Conservation (phyloP, 37 sponge, comb jelly and placozoan genomes). For the Agelas oroides region DNA sequence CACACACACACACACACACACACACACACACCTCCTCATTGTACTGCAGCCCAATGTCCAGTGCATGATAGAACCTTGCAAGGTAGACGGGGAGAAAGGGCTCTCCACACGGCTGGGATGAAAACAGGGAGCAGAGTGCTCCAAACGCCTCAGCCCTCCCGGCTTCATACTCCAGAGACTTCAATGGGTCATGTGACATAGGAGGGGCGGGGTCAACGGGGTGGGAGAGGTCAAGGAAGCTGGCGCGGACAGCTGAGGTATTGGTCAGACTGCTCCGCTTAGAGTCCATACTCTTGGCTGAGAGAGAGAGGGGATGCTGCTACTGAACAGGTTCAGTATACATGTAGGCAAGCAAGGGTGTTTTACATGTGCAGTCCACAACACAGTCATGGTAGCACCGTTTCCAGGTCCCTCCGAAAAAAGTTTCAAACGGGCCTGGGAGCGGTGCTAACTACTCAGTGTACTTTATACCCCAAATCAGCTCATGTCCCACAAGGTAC, state of each 20-base stretch:
- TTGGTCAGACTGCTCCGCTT: neutral
- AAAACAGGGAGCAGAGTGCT: constrained; percentile 85
- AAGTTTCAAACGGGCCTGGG: too few species aligned
- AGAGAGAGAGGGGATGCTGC: neutral
- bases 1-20: too few species aligned
- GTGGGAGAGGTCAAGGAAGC: neutral
- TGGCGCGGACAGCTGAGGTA: neutral
- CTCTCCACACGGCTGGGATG: constrained; percentile 69
- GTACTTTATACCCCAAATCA: too few species aligned
- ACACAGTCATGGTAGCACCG: too few species aligned
- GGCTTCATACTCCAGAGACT: constrained; percentile 55
- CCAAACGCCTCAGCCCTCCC: constrained; percentile 90
- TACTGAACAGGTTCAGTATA: neutral
- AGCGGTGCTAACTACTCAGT: too few species aligned
- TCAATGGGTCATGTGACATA: constrained; percentile 20
- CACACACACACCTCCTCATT: constrained; percentile 39
- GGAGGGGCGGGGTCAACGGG: neutral
- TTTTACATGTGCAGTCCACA: neutral
- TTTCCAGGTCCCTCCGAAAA: too few species aligned
- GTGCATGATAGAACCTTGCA: constrained; percentile 81
- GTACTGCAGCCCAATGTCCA: constrained; percentile 66
- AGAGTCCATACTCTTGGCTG: neutral
- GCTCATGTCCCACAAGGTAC: too few species aligned
- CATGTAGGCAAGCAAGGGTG: constrained; percentile 1
- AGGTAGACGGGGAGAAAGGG: constrained; percentile 72